These are phyloP conservation scores for Cephus runcator DNA, from an alignment of 2,888 invertebrate species.

Conservation along the genomic window DNA sequence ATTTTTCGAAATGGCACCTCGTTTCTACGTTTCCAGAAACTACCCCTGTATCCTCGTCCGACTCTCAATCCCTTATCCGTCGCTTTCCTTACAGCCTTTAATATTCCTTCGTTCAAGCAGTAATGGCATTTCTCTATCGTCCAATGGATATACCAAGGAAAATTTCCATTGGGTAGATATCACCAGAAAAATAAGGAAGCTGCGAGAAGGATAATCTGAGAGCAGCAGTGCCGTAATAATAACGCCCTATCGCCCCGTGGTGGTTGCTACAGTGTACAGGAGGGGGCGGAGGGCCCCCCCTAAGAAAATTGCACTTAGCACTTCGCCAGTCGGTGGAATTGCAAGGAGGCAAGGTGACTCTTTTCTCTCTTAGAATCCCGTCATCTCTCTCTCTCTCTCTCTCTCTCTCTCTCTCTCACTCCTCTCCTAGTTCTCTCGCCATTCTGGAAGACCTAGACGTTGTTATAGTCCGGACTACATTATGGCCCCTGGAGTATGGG, in stretches of 20 bases:
- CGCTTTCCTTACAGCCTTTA: no score
- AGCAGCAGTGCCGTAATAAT: neutral
- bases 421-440: neutral
- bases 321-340: neutral
- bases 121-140: no score
- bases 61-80: no score
- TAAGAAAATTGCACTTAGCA: constrained; percentile 3
- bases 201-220: neutral
- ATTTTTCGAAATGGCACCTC: neutral
- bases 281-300: no score
- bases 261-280: neutral
- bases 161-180: no score
- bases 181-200: neutral
- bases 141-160: no score
- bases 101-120: no score
- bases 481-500: neutral
- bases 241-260: neutral
- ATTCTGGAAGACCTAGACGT: neutral
- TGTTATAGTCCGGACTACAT: constrained; percentile 4
- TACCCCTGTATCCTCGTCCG: no score
- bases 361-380: no score
- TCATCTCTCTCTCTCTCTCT: neutral
- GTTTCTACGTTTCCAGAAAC: no score
- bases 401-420: neutral
- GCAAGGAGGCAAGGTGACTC: no score